Conservation (phyloP, 2,797 vertebrate species). For the Natrix natrix region DNA sequence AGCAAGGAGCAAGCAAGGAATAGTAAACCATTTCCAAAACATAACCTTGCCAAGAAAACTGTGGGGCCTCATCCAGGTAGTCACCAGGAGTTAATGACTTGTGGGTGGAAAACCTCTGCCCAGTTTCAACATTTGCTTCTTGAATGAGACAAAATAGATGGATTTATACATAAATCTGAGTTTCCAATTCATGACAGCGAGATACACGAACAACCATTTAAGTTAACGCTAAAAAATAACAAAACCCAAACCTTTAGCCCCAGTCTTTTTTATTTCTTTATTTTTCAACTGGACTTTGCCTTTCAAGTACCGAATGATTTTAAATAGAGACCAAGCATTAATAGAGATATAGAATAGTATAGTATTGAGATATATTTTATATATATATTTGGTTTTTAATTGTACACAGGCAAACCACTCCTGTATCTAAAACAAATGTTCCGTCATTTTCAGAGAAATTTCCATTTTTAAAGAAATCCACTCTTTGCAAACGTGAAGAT, state of each 20-base stretch:
- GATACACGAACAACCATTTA: not conserved
- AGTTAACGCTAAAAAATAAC: not conserved
- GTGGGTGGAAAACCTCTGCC: not conserved
- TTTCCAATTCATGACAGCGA: not conserved
- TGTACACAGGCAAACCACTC: not conserved
- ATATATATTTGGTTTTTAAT: not conserved
- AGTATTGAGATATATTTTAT: not conserved
- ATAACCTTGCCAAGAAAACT: not conserved
- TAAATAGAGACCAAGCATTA: not conserved
- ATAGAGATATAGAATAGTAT: not conserved
- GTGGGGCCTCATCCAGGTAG: not conserved
- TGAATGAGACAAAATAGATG: not conserved
- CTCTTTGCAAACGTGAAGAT: not conserved
- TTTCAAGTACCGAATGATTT: not conserved
- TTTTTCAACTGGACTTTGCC: not conserved
- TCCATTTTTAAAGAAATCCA: not conserved
- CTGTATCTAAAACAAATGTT: not conserved
- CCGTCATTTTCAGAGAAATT: not conserved
- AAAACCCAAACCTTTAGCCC: not conserved
- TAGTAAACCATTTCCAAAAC: not conserved
- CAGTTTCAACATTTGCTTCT: not conserved
- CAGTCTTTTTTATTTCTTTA: not conserved
- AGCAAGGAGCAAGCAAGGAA: not conserved
- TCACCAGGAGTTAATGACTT: not conserved
- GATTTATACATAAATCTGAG: not conserved